Evolutionary conservation across 2,888 invertebrate species (phyloP), one percentile per base, ranked within the genome.

Genomic region (Cryptocephalus primarius): DNA sequence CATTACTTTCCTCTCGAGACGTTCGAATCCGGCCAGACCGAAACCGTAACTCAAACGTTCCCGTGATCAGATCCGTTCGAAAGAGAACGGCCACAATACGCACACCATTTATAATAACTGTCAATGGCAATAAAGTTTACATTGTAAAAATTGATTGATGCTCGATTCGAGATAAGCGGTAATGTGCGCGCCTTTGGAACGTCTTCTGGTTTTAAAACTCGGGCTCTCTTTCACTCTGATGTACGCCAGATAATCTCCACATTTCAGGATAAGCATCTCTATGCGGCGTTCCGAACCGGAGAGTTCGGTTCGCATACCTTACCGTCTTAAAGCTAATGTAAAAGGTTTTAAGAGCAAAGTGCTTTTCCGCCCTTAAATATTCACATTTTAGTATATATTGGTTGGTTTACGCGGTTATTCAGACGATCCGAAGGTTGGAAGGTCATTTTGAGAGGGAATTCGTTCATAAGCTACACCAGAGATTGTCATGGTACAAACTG

Each of bases 81-180:
- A 44, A 45, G 42, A 50, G 45, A 22, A 22, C 22, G 31, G 31
- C 39, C 34, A 34, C 31, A 51, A 46, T 47, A 51, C 47, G 52
- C 47, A 47, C 56, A 62, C 64, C 64, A 64, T 65, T 65, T 64
- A 65, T 65, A 64, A 65, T 59, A 61, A 56, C 57, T 60, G 65
- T 65, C 65, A 65, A 62, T 65, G 59, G 60, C 62, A 65, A 65
- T 65, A 65, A 63, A 62, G 63, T 62, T 57, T 56, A 62, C 60
- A 65, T 65, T 65, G 64, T 65, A 57, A 58, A 51, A 46, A 43
- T 54, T 65, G 65, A 65, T 64, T 64, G 63, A 65, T 63, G 60
- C 49, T 48, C 52, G 53, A 55, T 60, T 54, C 56, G 51, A 54
- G 22, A 22, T 22, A 22, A 22, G 57, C 39, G 39, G 56, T 57